Evolutionary conservation across 2,113 vertebrate species (phyloP).

Genomic region (Pseudois nayaur): DNA sequence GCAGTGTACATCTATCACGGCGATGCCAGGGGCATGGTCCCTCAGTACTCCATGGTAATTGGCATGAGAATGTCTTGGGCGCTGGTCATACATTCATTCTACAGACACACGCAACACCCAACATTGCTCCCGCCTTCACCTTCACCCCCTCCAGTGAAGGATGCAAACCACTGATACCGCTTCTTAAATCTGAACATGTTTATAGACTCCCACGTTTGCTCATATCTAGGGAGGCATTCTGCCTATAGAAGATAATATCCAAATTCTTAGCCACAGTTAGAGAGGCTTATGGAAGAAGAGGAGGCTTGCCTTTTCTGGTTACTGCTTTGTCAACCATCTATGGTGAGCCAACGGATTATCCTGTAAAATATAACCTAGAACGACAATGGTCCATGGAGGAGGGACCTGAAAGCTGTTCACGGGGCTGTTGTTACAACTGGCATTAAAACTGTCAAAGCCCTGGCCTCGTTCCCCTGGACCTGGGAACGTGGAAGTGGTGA

Average conservation of each 20-base stretch:
- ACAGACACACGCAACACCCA: neutral
- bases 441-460: neutral
- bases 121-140: neutral
- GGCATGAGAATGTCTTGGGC: neutral
- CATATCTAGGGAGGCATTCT: neutral
- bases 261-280: neutral
- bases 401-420: neutral
- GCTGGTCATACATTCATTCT: neutral
- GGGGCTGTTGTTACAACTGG: neutral
- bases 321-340: neutral
- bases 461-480: neutral
- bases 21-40: slow-evolving; percentile 85
- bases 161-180: neutral
- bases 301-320: neutral
- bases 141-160: neutral
- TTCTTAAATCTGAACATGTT: neutral
- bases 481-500: slow-evolving; percentile 53
- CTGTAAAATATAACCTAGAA: neutral
- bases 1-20: slow-evolving; percentile 97
- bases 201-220: neutral
- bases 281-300: neutral
- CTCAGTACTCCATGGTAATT: slow-evolving; percentile 94
- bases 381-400: neutral
- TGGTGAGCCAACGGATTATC: neutral
- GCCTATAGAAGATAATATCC: neutral